These are phyloP conservation scores for Apaloderma vittatum DNA, from an alignment of 2,113 vertebrate genomes.

Conservation along the genomic window DNA sequence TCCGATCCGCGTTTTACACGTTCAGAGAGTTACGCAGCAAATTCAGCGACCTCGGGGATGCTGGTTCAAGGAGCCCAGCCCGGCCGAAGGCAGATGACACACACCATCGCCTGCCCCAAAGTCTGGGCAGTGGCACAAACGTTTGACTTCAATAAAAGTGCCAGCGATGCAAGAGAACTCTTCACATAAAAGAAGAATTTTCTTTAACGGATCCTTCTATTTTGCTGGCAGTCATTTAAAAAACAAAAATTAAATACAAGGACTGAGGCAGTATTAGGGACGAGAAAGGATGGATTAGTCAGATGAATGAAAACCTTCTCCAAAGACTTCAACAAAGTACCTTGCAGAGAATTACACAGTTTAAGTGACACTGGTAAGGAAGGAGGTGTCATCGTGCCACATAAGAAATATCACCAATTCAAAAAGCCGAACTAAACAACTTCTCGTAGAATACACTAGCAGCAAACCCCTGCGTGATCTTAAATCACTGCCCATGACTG, in stretches of 20 bases:
- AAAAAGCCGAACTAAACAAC: background rate
- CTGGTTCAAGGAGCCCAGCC: background rate
- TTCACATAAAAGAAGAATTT: background rate
- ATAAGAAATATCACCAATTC: background rate
- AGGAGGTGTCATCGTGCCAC: rapidly evolving
- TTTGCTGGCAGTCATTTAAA: background rate
- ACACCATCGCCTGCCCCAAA: background rate
- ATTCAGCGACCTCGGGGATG: background rate
- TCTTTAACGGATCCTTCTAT: background rate
- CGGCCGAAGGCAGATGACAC: rapidly evolving
- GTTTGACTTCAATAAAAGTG: background rate
- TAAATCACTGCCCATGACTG: background rate
- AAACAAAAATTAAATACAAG: background rate
- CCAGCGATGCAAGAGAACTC: background rate
- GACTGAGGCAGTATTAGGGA: background rate
- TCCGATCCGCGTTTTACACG: background rate
- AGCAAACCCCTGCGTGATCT: background rate
- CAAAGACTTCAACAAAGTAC: background rate
- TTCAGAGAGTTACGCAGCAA: background rate
- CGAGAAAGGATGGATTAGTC: background rate
- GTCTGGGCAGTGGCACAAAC: background rate
- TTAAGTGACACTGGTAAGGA: background rate
- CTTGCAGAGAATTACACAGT: background rate
- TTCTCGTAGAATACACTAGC: background rate
- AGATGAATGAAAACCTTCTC: background rate